These are phyloP conservation scores for Danio kyathit DNA, from an alignment of 2,797 vertebrate species.

Conservation along the genomic window DNA sequence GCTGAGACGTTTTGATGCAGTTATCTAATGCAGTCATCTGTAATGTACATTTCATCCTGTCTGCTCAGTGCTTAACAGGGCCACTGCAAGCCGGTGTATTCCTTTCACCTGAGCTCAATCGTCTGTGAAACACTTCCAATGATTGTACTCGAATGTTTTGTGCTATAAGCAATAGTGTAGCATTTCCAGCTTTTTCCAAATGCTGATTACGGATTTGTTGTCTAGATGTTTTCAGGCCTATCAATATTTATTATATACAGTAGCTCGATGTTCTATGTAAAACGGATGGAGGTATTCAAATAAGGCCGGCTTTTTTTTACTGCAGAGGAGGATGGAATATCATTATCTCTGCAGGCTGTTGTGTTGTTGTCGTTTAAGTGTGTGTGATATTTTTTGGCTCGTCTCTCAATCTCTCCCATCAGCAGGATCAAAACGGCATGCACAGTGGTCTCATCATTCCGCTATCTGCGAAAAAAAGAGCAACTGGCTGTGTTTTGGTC, in stretches of 20 bases:
- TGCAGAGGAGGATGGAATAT: conserved; percentile 37
- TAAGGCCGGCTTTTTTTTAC: conserved; percentile 17
- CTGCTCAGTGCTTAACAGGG: conserved; percentile 17
- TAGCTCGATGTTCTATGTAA: conserved; percentile 14
- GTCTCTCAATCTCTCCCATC: conserved; percentile 28
- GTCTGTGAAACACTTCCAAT: conserved; percentile 17
- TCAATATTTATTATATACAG: conserved; percentile 48
- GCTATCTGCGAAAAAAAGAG: background rate
- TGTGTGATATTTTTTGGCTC: conserved; percentile 38
- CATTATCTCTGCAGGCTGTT: conserved; percentile 35
- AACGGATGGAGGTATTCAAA: conserved; percentile 33
- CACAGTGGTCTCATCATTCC: conserved; percentile 5
- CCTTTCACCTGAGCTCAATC: conserved; percentile 27
- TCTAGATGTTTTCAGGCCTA: conserved; percentile 27
- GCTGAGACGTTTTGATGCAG: background rate
- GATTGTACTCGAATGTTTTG: conserved; percentile 17
- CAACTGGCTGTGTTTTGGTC: conserved; percentile 7
- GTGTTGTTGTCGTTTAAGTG: conserved; percentile 37
- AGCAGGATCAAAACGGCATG: conserved; percentile 16
- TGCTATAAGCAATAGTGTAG: background rate
- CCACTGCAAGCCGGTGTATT: background rate
- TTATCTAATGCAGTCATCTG: conserved; percentile 44
- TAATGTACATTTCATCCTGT: conserved; percentile 40
- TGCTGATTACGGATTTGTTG: conserved; percentile 36
- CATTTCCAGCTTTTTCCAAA: conserved; percentile 32